These are phyloP conservation scores for Cephalophus harveyi DNA, from an alignment of 2,113 vertebrate genomes.

Conservation along the genomic window DNA sequence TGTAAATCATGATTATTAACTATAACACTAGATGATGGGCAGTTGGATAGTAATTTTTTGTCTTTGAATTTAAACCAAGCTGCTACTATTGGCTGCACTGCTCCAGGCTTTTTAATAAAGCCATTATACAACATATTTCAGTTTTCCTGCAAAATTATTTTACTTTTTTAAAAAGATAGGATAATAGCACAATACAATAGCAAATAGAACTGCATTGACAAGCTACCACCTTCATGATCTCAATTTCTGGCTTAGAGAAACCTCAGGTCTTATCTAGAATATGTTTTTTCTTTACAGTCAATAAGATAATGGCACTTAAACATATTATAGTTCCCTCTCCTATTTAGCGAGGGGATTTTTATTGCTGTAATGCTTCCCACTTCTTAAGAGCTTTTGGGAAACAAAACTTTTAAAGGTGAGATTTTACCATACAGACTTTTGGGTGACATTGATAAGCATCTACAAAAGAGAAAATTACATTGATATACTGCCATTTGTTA, in stretches of 20 bases:
- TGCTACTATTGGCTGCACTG: neutral
- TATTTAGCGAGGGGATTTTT: neutral
- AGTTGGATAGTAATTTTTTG: neutral
- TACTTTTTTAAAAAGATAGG: neutral
- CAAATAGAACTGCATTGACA: neutral
- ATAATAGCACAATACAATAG: neutral
- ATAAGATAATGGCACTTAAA: neutral
- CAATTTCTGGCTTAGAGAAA: neutral
- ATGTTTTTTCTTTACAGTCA: neutral
- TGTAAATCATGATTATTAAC: neutral
- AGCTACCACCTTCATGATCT: neutral
- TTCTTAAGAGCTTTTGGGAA: neutral
- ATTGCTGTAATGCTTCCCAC: neutral
- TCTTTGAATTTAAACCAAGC: neutral
- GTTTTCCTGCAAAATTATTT: neutral
- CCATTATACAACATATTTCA: neutral
- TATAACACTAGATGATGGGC: neutral
- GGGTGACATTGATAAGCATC: neutral
- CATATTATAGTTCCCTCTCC: neutral
- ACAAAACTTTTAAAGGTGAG: neutral
- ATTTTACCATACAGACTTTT: neutral
- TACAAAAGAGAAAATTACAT: neutral
- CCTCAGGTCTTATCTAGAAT: neutral
- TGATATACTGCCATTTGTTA: neutral
- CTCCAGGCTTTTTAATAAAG: neutral